These are phyloP conservation scores for Hermaeophaga mercurialis DNA, from an alignment of 2,888 invertebrate species.

Conservation along the genomic window DNA sequence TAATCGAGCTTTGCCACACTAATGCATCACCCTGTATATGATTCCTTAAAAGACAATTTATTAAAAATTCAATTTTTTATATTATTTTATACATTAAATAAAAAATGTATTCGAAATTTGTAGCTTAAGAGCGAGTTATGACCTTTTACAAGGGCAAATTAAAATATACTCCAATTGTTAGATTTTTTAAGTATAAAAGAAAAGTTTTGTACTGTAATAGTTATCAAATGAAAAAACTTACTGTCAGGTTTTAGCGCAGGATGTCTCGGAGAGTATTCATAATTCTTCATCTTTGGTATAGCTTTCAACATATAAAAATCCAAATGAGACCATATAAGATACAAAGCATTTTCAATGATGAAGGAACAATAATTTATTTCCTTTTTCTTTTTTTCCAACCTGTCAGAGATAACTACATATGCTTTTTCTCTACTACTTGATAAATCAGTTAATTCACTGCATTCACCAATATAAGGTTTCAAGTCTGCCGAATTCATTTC, in stretches of 20 bases:
- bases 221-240: no score
- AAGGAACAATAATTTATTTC: conserved; percentile 68
- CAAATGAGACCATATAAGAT: conserved; percentile 78
- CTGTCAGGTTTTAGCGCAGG: conserved; percentile 45
- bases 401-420: conserved; percentile 60
- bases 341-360: conserved; percentile 73
- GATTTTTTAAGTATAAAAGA: no score
- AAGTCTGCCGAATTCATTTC: conserved; percentile 63
- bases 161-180: no score
- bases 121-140: no score
- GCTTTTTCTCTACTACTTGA: conserved; percentile 50
- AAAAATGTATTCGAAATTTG: no score
- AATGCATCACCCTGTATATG: no score
- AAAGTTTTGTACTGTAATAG: no score
- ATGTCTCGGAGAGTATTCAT: conserved; percentile 40
- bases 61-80: no score
- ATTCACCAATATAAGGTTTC: conserved; percentile 58
- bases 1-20: no score
- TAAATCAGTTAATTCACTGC: conserved; percentile 47
- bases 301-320: conserved; percentile 72
- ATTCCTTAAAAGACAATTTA: no score
- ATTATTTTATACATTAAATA: no score
- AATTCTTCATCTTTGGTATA: conserved; percentile 57
- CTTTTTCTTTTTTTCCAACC: conserved; percentile 63
- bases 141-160: no score